Base-by-base conservation (phyloP, 1,140 invertebrate genomes). In the Harpegnathos saltator region DNA sequence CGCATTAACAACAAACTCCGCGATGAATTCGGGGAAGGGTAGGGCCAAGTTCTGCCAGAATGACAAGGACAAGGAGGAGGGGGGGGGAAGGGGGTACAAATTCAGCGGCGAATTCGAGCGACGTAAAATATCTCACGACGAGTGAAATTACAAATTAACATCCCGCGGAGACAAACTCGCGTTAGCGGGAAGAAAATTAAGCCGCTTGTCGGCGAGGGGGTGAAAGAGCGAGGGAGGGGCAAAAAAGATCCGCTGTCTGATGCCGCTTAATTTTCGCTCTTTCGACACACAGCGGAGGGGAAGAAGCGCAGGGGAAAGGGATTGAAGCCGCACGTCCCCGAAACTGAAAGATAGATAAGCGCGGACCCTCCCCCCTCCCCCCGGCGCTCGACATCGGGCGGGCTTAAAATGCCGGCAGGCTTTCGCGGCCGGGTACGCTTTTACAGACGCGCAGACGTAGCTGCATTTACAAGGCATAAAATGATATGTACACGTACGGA, bases 401-500 rank as follows among this genome's bases (percentile, higher is more conserved):
- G 15, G 17, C 5, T n/a, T 19, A 65, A 68, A 80, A 80, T 29
- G 65, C 22, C 33, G 44, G 44, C 9, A 26, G 44, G 59, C 33
- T 22, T 19, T 68, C 33, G 38, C 33, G 75, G 17, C 52, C 14
- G 48, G 33, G 58, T 69, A 69, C 15, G 24, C 65, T 80, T 71
- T 80, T 71, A 80, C 65, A 80, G 29, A 22, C 33, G 26, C 38
- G 54, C 22, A 29, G 38, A 44, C 56, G 26, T 52, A 69, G 22
- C 19, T 54, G 26, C 48, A 72, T 65, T 72, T 44, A 19, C 17
- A 65, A n/a, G 26, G 52, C n/a, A 44, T 52, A 77, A 61, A 69
- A 87, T 59, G 58, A 48, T 69, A 62, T 74, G 59, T n/a, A 82
- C 86, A 80, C 80, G 58, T 33, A 29, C 48, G 52, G 56, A 77